Evolutionary conservation across 2,113 vertebrate species (phyloP).

Genomic region (Narcine bancroftii): DNA sequence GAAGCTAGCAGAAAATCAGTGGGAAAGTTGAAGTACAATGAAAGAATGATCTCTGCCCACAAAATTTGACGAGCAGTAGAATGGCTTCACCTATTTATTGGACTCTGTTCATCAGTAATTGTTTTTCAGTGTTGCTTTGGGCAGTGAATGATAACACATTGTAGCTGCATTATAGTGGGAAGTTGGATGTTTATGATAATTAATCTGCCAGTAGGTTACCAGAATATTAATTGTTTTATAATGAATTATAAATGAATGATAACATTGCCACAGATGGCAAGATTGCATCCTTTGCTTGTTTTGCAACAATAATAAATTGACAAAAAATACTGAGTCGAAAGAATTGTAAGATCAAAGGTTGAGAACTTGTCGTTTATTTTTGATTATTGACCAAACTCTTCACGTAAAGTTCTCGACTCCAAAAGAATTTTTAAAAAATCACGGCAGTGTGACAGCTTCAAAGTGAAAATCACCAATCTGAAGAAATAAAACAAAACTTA

Average conservation of each 20-base stretch:
- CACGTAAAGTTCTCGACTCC: neutral
- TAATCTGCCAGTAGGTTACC: neutral
- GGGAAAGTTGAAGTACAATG: neutral
- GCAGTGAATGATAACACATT: neutral
- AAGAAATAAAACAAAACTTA: slow-evolving; percentile 2
- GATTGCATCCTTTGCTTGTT: neutral
- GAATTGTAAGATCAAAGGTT: neutral
- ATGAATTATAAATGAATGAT: neutral
- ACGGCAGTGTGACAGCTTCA: neutral
- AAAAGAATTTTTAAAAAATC: neutral
- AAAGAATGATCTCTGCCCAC: neutral
- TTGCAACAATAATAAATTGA: neutral
- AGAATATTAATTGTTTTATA: neutral
- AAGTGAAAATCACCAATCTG: neutral
- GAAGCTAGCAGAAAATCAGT: neutral
- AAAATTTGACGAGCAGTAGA: neutral
- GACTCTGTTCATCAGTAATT: neutral
- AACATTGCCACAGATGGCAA: neutral
- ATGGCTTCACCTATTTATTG: neutral
- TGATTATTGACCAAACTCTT: neutral
- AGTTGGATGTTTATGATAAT: neutral
- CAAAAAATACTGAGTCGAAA: neutral
- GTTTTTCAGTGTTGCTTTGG: neutral
- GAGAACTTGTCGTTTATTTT: neutral
- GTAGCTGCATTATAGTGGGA: neutral